Conservation (phyloP, 2,797 vertebrate genomes). For the Sebastes nivosus region DNA sequence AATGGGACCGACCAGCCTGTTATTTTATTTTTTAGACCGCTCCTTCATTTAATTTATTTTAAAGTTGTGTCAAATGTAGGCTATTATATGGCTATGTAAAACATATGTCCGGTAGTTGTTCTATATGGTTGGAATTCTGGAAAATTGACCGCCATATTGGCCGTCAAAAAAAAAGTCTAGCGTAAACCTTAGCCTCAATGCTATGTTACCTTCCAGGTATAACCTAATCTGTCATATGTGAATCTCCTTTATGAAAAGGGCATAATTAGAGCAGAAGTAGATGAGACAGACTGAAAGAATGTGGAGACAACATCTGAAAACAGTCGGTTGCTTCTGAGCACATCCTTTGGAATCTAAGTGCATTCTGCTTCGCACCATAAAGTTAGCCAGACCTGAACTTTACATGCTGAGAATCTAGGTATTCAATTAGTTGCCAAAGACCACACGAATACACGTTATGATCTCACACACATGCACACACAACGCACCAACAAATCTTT, state of each 20-base stretch:
- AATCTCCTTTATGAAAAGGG: background rate
- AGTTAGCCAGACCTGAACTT: constrained; percentile 1
- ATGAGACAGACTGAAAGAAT: background rate
- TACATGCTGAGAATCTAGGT: constrained; percentile 14
- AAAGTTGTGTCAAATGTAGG: no score
- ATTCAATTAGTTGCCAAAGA: background rate
- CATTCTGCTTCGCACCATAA: background rate
- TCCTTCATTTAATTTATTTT: no score
- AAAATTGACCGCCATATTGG: no score
- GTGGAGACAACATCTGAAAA: background rate
- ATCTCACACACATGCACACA: constrained; percentile 47
- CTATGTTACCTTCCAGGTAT: background rate
- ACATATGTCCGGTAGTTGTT: no score
- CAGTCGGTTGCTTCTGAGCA: background rate
- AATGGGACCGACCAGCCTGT: no score
- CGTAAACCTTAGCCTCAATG: background rate
- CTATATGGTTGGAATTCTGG: no score
- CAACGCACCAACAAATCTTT: constrained; percentile 87
- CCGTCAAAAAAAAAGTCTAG: no score
- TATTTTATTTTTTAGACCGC: no score
- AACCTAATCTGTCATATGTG: background rate
- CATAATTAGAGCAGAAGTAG: background rate
- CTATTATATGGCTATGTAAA: no score
- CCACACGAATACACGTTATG: background rate
- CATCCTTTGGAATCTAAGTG: background rate